A percentile compares a stretch with the other conserved stretches of the same genome.
These are phyloP conservation scores for Luperina nickerlii DNA, from an alignment of 2,888 invertebrate species.

Conservation along the genomic window DNA sequence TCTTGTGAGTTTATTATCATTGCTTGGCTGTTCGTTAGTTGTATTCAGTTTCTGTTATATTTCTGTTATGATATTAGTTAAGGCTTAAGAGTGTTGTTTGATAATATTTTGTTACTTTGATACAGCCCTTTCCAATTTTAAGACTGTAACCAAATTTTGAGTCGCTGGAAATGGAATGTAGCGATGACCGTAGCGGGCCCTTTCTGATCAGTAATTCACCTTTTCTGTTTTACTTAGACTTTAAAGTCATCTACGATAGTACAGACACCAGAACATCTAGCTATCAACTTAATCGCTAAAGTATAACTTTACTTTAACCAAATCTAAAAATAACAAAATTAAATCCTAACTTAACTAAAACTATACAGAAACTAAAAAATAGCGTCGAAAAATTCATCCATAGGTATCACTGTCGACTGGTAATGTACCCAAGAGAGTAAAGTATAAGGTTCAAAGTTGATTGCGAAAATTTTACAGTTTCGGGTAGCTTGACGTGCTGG, in stretches of 20 bases:
- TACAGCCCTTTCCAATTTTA: not conserved
- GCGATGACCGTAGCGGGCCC: too few species aligned
- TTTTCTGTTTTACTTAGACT: not conserved
- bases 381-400: too few species aligned
- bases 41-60: not conserved
- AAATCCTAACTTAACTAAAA: too few species aligned
- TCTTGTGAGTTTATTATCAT: conserved; percentile 23
- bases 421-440: too few species aligned
- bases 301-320: too few species aligned
- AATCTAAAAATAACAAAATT: too few species aligned
- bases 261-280: not conserved
- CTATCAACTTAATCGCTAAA: too few species aligned
- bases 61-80: conserved; percentile 6
- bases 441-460: too few species aligned
- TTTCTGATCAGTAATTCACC: not conserved
- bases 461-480: too few species aligned
- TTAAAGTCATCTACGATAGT: not conserved
- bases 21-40: not conserved
- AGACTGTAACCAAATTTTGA: not conserved
- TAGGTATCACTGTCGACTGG: too few species aligned
- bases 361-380: too few species aligned
- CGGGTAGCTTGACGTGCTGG: too few species aligned
- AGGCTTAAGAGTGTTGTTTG: not conserved
- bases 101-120: not conserved
- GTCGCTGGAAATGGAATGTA: not conserved